Evolutionary conservation across 2,888 invertebrate species (phyloP), one percentile per base, ranked within the genome.

Genomic region (Sabellastarte sp.): DNA sequence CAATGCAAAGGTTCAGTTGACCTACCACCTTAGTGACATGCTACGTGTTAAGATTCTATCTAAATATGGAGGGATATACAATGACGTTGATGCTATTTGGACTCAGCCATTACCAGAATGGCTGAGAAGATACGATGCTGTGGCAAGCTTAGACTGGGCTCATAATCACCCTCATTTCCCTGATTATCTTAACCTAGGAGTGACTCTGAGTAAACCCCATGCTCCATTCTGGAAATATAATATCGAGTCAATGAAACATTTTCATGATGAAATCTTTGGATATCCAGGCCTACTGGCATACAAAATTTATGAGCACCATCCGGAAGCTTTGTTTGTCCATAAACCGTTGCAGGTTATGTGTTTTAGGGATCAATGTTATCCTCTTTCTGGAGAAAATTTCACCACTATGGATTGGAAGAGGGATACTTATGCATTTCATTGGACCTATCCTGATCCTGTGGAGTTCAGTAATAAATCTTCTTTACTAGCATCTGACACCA

Each of bases 71-170:
- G 79, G 79, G 2, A 74, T 80, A 10, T 79, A 79, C 63, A 64
- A 73, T 59, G 79, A 80, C 61, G 77, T 76, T 74, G 79, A 80
- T 63, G 78, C 72, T 2, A 59, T 78, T 1, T 79, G 77, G 75
- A 65, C 76, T 3, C 68, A 70, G 51, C 72, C 74, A 10, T 66
- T 76, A 0, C 69, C 67, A 41, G 71, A 70, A 5, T 1, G 3
- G 24, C 26, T 66, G 51, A 32, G 63, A 10, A 15, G 10, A 3
- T 73, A 75, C 66, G 76, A 76, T 55, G 72, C 71, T 50, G 67
- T 76, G 41, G 73, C 74, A 26, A 71, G 72, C 52, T 73, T 73
- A 51, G 78, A 78, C 66, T 76, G 77, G 66, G 74, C 74, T n/a
- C 60, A 61, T 63, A 67, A 20, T 29, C 53, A 72, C 26, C 65